These are phyloP conservation scores for Blera fallax DNA, from an alignment of 2,888 invertebrate species.

Conservation along the genomic window DNA sequence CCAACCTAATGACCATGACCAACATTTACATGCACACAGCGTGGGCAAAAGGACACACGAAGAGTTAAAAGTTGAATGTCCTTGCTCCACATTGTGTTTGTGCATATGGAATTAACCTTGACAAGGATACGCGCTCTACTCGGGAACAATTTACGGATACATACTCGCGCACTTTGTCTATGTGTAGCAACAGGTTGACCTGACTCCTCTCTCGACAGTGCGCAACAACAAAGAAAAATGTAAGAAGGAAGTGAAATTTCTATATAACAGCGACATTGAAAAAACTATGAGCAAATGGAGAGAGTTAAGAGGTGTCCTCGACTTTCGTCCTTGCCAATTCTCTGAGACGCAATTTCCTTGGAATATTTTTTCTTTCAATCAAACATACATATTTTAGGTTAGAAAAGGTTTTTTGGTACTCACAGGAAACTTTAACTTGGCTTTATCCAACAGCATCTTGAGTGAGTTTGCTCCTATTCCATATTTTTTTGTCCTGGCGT, in stretches of 20 bases:
- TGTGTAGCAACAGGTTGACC: constrained; percentile 64
- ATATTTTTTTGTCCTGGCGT: constrained; percentile 78
- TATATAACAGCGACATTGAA: constrained; percentile 77
- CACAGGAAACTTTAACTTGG: constrained; percentile 80
- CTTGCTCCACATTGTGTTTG: constrained; percentile 70
- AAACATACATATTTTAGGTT: neutral
- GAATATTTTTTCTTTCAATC: neutral
- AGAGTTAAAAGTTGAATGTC: constrained; percentile 74
- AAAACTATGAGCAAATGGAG: constrained; percentile 72
- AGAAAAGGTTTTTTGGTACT: constrained; percentile 70
- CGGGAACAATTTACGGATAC: constrained; percentile 31
- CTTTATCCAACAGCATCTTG: constrained; percentile 78
- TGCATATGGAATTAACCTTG: constrained; percentile 68
- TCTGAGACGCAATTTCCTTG: constrained; percentile 56
- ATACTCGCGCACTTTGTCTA: constrained; percentile 29
- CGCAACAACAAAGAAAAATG: constrained; percentile 57
- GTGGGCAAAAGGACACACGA: constrained; percentile 69
- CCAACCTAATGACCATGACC: constrained; percentile 71
- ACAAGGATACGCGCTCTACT: constrained; percentile 49
- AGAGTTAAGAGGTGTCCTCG: constrained; percentile 50
- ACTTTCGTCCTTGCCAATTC: constrained; percentile 61
- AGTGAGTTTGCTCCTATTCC: constrained; percentile 81
- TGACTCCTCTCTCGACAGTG: constrained; percentile 31
- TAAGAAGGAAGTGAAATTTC: constrained; percentile 36
- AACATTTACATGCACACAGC: constrained; percentile 44